These are phyloP conservation scores for Clunio marinus DNA, from an alignment of 2,888 invertebrate genomes.

Conservation along the genomic window DNA sequence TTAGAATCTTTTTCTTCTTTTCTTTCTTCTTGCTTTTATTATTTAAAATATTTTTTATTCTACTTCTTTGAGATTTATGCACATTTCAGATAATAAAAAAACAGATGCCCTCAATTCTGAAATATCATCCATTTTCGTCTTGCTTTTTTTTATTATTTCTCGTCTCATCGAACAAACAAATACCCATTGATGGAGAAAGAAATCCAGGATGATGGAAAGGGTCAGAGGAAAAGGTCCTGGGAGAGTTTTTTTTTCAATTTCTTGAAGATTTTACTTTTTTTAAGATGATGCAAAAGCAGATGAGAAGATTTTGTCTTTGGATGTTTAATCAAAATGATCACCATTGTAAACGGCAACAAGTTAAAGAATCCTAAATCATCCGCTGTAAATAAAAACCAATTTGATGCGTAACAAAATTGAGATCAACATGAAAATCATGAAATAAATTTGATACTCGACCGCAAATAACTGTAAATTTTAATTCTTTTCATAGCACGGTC, in stretches of 20 bases:
- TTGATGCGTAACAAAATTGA: constrained; percentile 2
- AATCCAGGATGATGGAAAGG: constrained; percentile 10
- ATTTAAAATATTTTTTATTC: constrained; percentile 27
- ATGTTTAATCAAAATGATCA: too few species aligned
- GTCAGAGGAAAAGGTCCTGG: constrained; percentile 29
- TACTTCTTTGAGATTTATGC: constrained; percentile 24
- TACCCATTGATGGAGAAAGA: constrained; percentile 15
- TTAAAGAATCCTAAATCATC: too few species aligned
- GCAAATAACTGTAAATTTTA: too few species aligned
- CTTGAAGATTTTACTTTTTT: background rate
- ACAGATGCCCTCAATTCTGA: constrained; percentile 24
- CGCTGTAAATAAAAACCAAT: too few species aligned
- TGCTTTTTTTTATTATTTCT: too few species aligned
- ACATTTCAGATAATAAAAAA: constrained; percentile 26
- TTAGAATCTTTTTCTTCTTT: background rate
- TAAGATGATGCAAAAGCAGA: too few species aligned
- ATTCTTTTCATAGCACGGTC: too few species aligned
- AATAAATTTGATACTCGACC: too few species aligned
- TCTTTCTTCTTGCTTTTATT: constrained; percentile 15
- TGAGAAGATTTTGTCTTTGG: too few species aligned
- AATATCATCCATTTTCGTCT: background rate
- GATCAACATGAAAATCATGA: too few species aligned
- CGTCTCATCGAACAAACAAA: constrained; percentile 23
- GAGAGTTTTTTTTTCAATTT: constrained; percentile 24
- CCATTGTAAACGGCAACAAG: too few species aligned